Base-by-base conservation (phyloP, 2,113 vertebrate genomes). In the Oncorhynchus mykiss region DNA sequence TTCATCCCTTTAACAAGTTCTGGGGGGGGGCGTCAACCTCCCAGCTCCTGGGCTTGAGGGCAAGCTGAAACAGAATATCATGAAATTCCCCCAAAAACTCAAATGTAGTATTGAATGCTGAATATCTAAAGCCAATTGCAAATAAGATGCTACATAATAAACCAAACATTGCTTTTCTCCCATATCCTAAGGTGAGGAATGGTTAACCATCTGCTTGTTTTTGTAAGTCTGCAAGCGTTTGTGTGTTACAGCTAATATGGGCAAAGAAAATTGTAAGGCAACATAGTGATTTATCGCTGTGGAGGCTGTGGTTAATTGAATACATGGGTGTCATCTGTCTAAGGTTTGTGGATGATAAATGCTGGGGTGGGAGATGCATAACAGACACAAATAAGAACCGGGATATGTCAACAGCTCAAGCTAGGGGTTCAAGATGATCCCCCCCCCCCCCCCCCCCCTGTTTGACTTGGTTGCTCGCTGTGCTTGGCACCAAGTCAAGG, bases 301-400 rank as follows among this genome's bases (percentile, higher is more conserved):
- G 59, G n/a, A 62, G 59, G 18, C n/a, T 62, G 7, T n/a, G n/a
- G 2, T 22, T 62, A 62, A 62, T 62, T 62, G n/a, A 16, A 62
- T 8, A 62, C n/a, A 62, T 62, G 59, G n/a, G 16, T 62, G 59
- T 22, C 59, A 62, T 22, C 59, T 22, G 18, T 62, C n/a, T 62
- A 62, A 64, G 77, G 78, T 82, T 51, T 13, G 57, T 31, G 76
- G 83, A 67, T 72, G 75, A 75, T 82, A 85, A 62, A 87, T 81
- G 82, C 60, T 71, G 80, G 18, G 51, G n/a, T 72, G 68, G 75
- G 76, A 57, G 71, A 16, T 45, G 70, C 69, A 16, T 27, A n/a
- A 45, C 25, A 29, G 29, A 67, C 65, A 60, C 6, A 60, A 22
- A 60, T 3, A 14, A 76, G 71, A 78, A 14, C 51, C 1, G 3